A percentile compares a stretch with the other conserved stretches of the same genome.
Conservation (phyloP, 2,113 vertebrate species). For the Mola mola region DNA sequence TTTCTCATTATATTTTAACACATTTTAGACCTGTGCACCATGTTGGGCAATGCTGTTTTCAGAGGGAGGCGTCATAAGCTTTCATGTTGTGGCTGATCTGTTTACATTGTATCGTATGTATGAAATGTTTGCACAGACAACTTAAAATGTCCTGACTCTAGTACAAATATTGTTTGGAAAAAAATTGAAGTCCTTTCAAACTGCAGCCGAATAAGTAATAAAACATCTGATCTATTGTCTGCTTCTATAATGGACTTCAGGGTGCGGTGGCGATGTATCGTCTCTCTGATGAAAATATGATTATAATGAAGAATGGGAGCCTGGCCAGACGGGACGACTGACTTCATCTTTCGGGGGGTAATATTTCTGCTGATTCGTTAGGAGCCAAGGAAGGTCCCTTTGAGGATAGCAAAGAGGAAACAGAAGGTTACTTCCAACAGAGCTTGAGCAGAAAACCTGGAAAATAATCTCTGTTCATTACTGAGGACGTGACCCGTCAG, state of each 20-base stretch:
- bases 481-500: conserved; percentile 21
- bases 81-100: no score
- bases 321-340: conserved; percentile 36
- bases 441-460: neutral
- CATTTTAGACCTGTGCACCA: no score
- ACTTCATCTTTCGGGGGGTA: conserved; percentile 48
- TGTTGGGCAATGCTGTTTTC: no score
- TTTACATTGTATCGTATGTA: no score
- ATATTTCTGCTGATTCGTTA: conserved; percentile 46
- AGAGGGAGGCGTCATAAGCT: no score
- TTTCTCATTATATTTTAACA: no score
- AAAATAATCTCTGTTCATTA: conserved; percentile 3
- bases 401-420: conserved; percentile 24
- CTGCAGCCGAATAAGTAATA: no score
- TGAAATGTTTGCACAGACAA: no score
- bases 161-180: no score
- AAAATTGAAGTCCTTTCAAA: no score
- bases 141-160: no score
- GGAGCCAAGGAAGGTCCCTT: conserved; percentile 51
- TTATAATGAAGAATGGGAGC: conserved; percentile 61
- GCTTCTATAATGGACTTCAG: conserved; percentile 29
- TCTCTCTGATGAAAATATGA: conserved; percentile 44
- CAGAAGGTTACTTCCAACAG: conserved; percentile 14
- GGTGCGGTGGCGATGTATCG: conserved; percentile 23
- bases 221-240: no score